A percentile compares a stretch with the other conserved stretches of the same genome.
Conservation (phyloP, 2,888 invertebrate genomes). For the Pterostichus madidus region DNA sequence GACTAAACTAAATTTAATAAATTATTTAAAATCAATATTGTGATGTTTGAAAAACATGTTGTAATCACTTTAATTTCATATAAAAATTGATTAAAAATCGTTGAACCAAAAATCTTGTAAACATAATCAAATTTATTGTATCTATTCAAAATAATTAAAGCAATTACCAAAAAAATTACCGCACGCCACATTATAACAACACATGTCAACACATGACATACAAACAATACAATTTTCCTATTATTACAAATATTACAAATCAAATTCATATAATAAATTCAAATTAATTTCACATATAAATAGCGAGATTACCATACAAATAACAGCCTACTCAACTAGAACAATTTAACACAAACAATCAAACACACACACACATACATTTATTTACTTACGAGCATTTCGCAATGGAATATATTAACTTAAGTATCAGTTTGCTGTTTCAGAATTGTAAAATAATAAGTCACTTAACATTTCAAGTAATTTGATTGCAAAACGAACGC, state of each 20-base stretch:
- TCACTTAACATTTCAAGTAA: slow-evolving; percentile 48
- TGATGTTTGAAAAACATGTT: neutral
- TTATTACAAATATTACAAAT: slow-evolving; percentile 56
- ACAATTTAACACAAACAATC: slow-evolving; percentile 37
- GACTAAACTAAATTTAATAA: too few species aligned
- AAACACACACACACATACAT: neutral
- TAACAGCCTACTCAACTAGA: slow-evolving; percentile 39
- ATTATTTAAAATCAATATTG: too few species aligned
- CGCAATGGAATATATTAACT: slow-evolving; percentile 58
- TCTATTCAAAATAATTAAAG: slow-evolving; percentile 42
- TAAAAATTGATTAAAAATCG: slow-evolving; percentile 21
- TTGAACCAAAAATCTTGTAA: slow-evolving; percentile 30
- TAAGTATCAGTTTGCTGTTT: slow-evolving; percentile 44
- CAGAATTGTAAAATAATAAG: slow-evolving; percentile 36
- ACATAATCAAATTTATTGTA: slow-evolving; percentile 42
- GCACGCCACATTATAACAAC: slow-evolving; percentile 16
- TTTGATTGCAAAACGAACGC: slow-evolving; percentile 43
- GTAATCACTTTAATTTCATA: neutral
- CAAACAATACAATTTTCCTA: slow-evolving; percentile 38
- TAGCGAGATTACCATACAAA: slow-evolving; percentile 58
- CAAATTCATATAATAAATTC: slow-evolving; percentile 52
- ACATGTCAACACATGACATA: slow-evolving; percentile 29
- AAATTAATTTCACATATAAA: slow-evolving; percentile 49
- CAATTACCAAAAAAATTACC: slow-evolving; percentile 50
- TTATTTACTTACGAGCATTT: slow-evolving; percentile 14